phyloP scores from a whole-genome alignment of 2,113 vertebrate species.

The Embiotoca jacksoni region DNA sequence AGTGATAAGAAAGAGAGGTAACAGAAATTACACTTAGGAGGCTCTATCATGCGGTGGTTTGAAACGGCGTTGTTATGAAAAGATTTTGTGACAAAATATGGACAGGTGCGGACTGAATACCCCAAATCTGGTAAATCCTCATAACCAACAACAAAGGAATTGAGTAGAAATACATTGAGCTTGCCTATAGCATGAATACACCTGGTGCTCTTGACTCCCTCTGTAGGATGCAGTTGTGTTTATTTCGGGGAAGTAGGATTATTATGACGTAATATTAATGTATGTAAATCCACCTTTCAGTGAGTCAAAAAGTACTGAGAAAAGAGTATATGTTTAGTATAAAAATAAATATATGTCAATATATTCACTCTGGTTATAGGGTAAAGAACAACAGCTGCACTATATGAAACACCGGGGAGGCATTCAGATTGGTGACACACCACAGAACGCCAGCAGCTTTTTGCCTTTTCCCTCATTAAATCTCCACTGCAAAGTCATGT shows the following conservation, averaged over 20 bases:
- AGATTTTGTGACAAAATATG: background rate
- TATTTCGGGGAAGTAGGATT: constrained; percentile 17
- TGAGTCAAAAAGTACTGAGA: background rate
- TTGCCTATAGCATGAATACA: background rate
- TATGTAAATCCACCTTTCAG: constrained; percentile 29
- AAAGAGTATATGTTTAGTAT: background rate
- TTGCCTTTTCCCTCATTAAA: constrained; percentile 60
- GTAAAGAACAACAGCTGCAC: constrained; percentile 33
- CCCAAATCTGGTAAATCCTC: background rate
- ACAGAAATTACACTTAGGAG: background rate
- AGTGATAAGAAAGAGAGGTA: background rate
- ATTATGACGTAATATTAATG: constrained; percentile 28
- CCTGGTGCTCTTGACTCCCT: background rate
- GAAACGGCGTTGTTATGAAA: background rate
- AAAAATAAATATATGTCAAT: constrained; percentile 19
- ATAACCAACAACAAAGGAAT: background rate
- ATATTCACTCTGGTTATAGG: background rate
- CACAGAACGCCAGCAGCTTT: constrained; percentile 46
- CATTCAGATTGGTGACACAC: constrained; percentile 36
- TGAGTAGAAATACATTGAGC: background rate
- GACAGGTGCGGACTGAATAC: background rate
- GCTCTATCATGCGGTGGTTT: background rate
- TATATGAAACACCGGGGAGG: constrained; percentile 16
- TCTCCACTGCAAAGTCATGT: constrained; percentile 59
- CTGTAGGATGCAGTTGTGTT: constrained; percentile 1